Base-by-base conservation (phyloP, 1,140 invertebrate species). In the Whitmania pigra region DNA sequence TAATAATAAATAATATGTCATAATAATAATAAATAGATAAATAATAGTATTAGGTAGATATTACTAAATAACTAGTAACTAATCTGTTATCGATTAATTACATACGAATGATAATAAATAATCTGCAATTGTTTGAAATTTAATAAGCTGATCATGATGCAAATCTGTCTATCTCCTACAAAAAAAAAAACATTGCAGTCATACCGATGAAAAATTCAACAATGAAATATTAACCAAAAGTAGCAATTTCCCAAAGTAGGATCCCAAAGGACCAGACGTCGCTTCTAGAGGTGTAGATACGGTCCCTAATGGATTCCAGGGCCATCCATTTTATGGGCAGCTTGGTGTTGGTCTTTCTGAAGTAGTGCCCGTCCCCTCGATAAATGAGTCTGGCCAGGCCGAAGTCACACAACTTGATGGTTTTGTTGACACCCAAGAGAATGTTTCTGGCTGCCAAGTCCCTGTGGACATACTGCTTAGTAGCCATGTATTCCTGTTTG, bases 401-500 rank as follows among this genome's bases (percentile, higher is more conserved):
- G 25, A 70, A 70, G 69, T 70, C 69, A 55, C 71, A 71, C 27
- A 95, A 95, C 86, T 97, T 97, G 0, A 97, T 92, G 31, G 89
- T 88, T 69, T 96, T 84, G 80, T 92, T 89, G 78, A 94, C 93
- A 6, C 92, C 93, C 0, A 99, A 93, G 49, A 98, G 84, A 80
- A 94, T 94, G 83, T 99, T 99, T 76, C 95, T 86, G 4, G 95
- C 93, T 9, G 95, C 94, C 54, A 99, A 84, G 83, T 99, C 95
- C 76, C 94, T 87, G 82, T 99, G 95, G 0, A 98, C 93, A 80
- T 96, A 97, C 82, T 96, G 93, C 84, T 96, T 92, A 70, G 87
- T 88, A 2, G 92, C 88, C 15, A 98, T 85, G 81, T 97, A 97
- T 78, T 97, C 94, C 94, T 70, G 29, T 27, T 57, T 22, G 29